phyloP scores from a whole-genome alignment of 2,113 vertebrate species.

The Canis aureus region DNA sequence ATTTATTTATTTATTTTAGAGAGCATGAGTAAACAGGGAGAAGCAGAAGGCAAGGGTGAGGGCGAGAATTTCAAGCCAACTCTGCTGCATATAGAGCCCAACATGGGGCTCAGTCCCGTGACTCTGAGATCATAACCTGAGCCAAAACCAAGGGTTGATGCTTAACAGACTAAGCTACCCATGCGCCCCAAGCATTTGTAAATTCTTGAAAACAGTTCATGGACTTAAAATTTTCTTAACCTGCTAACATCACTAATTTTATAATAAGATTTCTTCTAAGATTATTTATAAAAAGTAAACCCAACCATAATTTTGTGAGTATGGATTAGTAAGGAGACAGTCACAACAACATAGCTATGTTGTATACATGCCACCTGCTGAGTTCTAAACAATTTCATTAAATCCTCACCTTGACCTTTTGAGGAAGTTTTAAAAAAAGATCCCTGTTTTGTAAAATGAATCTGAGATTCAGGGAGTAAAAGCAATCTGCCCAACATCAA shows the following conservation, averaged over 20 bases:
- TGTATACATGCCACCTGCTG: neutral
- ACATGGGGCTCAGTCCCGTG: neutral
- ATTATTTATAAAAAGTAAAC: conserved; percentile 40
- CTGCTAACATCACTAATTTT: neutral
- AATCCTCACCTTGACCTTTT: neutral
- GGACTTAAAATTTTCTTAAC: neutral
- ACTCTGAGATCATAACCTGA: neutral
- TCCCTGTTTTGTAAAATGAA: conserved; percentile 29
- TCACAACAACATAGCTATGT: neutral
- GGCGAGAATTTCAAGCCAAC: neutral
- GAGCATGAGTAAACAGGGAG: neutral
- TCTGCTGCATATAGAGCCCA: neutral
- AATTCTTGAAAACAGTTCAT: conserved; percentile 19
- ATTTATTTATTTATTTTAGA: neutral
- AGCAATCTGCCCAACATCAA: neutral
- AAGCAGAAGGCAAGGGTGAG: neutral
- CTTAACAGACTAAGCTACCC: neutral
- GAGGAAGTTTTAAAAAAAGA: neutral
- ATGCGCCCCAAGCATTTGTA: neutral
- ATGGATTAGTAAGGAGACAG: neutral
- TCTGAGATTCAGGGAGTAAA: neutral
- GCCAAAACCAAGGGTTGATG: neutral
- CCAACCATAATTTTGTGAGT: neutral
- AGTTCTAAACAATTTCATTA: neutral
- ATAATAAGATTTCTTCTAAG: conserved; percentile 32